Base-by-base conservation (phyloP, 1,140 invertebrate species). In the Zaprionus ghesquierei region DNA sequence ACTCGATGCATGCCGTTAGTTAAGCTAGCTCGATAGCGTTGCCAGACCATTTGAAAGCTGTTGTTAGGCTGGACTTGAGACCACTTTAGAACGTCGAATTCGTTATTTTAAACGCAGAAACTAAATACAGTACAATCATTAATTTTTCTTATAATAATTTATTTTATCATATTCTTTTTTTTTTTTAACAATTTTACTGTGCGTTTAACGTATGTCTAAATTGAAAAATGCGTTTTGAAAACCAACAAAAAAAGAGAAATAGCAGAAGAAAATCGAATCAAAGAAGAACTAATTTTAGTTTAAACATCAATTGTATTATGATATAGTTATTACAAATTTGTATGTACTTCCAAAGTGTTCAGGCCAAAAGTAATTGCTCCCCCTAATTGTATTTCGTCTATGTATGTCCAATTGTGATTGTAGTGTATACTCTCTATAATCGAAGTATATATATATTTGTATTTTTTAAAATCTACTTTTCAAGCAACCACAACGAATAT, bases 341-440 rank as follows among this genome's bases (percentile, higher is more conserved):
- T 64, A 75, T 68, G 64, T 75, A 84, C 82, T 86, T 82, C 82
- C 82, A 86, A 86, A 86, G 82, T 86, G 82, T 86, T 86, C 82
- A 86, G 81, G 79, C 82, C 82, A 86, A 87, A 87, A 87, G 75
- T 82, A 76, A 79, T 68, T 69, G 62, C 55, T 51, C 63, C 63
- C 58, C 65, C 77, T 60, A 65, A 50, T 71, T 56, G 55, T 63
- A 53, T 68, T 68, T 63, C 18, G 23, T 74, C 31, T 63, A 56
- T 71, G 27, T 29, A n/a, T n/a, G 25, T 49, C 64, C 35, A 41
- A 66, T 50, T 66, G 54, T 77, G 71, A 63, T 68, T 80, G 73
- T 80, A 78, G 18, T 46, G 8, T 46, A 22, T 41, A 41, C 35
- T 18, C 35, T 18, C 41, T 46, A 81, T 81, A 70, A 50, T 50